Percentiles rank a stretch among this genome's conserved stretches.
phyloP scores from a whole-genome alignment of 2,888 invertebrate genomes.

The Cosmia pyralina region DNA sequence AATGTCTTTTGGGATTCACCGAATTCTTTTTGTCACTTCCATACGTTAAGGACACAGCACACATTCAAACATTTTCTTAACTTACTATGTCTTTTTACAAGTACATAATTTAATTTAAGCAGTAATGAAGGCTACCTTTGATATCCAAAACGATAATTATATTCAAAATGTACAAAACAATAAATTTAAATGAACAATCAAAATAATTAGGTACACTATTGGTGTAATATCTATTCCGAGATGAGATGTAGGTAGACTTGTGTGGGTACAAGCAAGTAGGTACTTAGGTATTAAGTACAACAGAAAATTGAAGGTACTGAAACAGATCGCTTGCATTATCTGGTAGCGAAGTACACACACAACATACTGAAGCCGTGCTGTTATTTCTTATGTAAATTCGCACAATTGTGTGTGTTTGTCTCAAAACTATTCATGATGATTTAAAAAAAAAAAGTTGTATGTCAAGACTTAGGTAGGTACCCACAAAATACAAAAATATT shows the following conservation, averaged over 20 bases:
- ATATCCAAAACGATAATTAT: constrained; percentile 41
- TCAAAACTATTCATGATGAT: not conserved
- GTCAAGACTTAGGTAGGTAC: too few relatives aligned
- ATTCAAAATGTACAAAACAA: constrained; percentile 34
- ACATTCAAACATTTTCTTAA: not conserved
- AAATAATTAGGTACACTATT: constrained; percentile 17
- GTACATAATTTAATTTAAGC: not conserved
- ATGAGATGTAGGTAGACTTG: constrained; percentile 29
- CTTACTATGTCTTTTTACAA: not conserved
- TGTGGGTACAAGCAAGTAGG: not conserved
- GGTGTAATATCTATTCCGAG: constrained; percentile 41
- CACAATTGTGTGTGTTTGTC: not conserved
- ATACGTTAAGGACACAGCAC: not conserved
- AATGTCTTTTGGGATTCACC: not conserved
- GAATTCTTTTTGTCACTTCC: not conserved
- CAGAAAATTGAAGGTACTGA: not conserved
- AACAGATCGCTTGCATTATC: not conserved
- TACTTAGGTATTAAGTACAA: not conserved
- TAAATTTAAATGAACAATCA: constrained; percentile 23
- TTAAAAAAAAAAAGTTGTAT: not conserved
- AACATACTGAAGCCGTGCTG: not conserved
- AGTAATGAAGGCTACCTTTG: not conserved
- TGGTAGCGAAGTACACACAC: not conserved
- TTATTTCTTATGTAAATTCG: not conserved
- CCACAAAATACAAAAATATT: too few relatives aligned